Conservation (phyloP, 2,113 vertebrate genomes). For the Rhabdornis inornatus region DNA sequence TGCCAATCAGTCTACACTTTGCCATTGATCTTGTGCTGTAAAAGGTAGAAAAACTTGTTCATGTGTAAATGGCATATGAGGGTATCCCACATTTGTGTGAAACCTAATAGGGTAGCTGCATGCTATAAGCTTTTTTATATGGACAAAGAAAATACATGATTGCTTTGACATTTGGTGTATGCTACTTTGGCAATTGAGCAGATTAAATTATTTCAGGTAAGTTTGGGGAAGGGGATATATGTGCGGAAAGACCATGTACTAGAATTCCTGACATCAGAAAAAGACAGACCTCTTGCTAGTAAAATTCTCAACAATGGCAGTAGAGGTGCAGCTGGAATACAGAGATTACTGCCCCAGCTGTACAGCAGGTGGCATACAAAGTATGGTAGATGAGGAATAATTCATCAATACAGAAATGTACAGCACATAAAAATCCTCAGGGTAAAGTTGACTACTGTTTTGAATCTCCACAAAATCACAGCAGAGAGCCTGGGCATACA, state of each 20-base stretch:
- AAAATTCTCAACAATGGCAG: background rate
- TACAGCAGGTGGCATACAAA: conserved; percentile 42
- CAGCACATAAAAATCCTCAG: background rate
- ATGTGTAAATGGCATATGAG: background rate
- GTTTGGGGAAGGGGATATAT: too few species aligned
- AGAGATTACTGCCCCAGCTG: background rate
- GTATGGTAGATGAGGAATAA: background rate
- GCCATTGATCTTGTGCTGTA: background rate
- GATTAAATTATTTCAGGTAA: background rate
- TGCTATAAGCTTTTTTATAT: background rate
- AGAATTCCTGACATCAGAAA: background rate
- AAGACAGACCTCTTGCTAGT: background rate
- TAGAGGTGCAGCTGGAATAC: background rate
- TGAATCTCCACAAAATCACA: background rate
- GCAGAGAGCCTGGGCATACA: background rate
- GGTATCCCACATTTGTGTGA: background rate
- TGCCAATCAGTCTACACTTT: background rate
- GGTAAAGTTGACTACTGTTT: background rate
- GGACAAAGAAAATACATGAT: background rate
- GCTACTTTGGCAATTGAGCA: background rate
- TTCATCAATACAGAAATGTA: background rate
- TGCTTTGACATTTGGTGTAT: background rate
- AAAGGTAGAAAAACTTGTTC: background rate
- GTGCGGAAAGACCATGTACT: background rate
- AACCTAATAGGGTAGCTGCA: background rate